Base-by-base conservation (phyloP, 2,888 invertebrate species). In the Dusona sp. region DNA sequence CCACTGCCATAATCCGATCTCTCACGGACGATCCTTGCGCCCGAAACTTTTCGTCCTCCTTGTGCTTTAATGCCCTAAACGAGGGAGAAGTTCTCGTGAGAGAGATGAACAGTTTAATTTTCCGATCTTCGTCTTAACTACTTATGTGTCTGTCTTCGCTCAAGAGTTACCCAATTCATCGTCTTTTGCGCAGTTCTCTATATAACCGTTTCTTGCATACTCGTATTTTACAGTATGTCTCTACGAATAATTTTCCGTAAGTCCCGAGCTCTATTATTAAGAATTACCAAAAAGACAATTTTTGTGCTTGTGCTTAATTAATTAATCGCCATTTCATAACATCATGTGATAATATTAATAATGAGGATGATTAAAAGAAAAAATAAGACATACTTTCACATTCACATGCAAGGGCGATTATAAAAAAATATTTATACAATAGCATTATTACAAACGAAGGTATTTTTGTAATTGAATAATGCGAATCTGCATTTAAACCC, bases 31-130 rank as follows among this genome's bases (percentile, higher is more conserved):
- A 86, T 83, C 80, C 83, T 72, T 48, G 67, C 54, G 68, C 72
- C 13, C 48, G 45, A 77, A 86, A 86, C 80, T 86, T 86, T 75
- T 79, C 54, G 77, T 67, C 77, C 83, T 73, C 38, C 51, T 80
- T 73, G 42, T 57, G 57, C 25, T 48, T n/a, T 74, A 54, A 42
- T 61, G 33, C n/a, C 29, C 19, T 6, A 25, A 38, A 42, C 16
- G 9, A 29, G 1, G 13, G 29, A 45, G 19, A 51, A 22, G 48
- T 25, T n/a, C 65, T 22, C 6, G 29, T 33, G 67, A 67, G 38
- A 51, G 36, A 54, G 42, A 48, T 6, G 51, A 51, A 36, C 29
- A 8, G 64, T 19, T 85, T 86, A 73, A 83, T 86, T 86, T 73
- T 57, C 54, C 48, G 42, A 78, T 64, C 74, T 82, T 48, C 38